Evolutionary conservation across 2,888 invertebrate genomes (phyloP), one percentile per base, ranked within the genome.

Genomic region (Encarsia formosa): DNA sequence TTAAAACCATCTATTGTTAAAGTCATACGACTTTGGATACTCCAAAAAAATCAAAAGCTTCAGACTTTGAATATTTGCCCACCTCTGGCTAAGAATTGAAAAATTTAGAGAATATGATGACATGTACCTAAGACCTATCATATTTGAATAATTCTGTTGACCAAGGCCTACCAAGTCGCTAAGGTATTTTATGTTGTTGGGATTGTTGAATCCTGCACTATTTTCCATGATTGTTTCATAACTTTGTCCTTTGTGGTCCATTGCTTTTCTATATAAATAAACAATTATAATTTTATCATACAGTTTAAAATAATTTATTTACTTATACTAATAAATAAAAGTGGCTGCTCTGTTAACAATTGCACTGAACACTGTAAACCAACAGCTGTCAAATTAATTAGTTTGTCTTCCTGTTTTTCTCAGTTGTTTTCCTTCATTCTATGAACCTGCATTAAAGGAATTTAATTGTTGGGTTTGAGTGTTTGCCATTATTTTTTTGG

Each of bases 201-300:
- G 90, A 80, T 92, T 92, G 81, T 86, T 85, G 82, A 91, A 91
- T 72, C 88, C 89, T 66, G 87, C 82, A 70, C 88, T 87, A 78
- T 85, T 85, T 78, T 84, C 84, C 77, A 92, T 80, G 73, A 89
- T 84, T 65, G 84, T 84, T 78, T 89, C 88, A 80, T 85, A 91
- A 70, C 80, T 82, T 75, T 85, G 84, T 68, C 85, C 85, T 76
- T 85, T 85, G 82, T 84, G 84, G 78, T 87, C 87, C 80, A 85
- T 79, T 60, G 86, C 85, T 80, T 86, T 86, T 81, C 88, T 87
- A 60, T 20, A 58, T 37, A 53, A 31, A 54, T 47, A 57, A 16
- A 52, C 48, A 24, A 20, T 19, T 41, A 38, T 32, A n/a, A 43
- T 48, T 45, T 18, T 5, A 20, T 9, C 11, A 18, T 22, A 24